Base-by-base conservation (phyloP, 2,888 invertebrate species). In the Parnassius apollo region DNA sequence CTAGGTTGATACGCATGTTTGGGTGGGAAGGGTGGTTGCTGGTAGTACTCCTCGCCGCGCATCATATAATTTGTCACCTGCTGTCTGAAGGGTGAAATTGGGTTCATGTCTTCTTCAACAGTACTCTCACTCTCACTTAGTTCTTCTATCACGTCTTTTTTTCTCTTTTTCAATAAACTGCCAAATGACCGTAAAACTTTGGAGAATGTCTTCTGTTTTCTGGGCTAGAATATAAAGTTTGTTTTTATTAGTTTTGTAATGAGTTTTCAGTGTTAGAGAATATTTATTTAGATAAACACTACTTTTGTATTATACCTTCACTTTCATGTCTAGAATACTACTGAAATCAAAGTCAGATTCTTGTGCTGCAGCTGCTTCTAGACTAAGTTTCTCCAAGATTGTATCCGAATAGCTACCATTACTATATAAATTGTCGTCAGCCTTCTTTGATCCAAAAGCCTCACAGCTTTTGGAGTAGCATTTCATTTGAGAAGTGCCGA, bases 381-480 rank as follows among this genome's bases (percentile, higher is more conserved):
- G 67, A 65, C 83, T 87, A 1, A 83, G 66, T 63, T 82, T 86
- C 64, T 88, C 89, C 55, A 88, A 68, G 18, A 84, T 50, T 1
- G 89, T 86, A 62, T 89, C 89, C 0, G 91, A 89, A 62, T 80
- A 88, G 64, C 82, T 85, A 10, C 77, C 71, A 64, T 79, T 81
- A 1, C 84, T 77, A 57, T 77, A 76, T 64, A 75, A 74, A 2
- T 71, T 68, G 7, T 84, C 82, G 0, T 80, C 71, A 44, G 68
- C 64, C 52, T 75, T 67, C 66, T 75, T 78, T 1, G 85, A 80
- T 2, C 82, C 78, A 61, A 91, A 81, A 1, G 88, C 90, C 72
- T 90, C 90, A 69, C 90, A 90, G 67, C 90, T 91, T 68, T 85
- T 89, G 4, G 91, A 91, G 61, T 80, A 79, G 68, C 81, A 84